phyloP scores from a whole-genome alignment of 1,140 invertebrate species.

The Pseudomyrmex flavicornis region DNA sequence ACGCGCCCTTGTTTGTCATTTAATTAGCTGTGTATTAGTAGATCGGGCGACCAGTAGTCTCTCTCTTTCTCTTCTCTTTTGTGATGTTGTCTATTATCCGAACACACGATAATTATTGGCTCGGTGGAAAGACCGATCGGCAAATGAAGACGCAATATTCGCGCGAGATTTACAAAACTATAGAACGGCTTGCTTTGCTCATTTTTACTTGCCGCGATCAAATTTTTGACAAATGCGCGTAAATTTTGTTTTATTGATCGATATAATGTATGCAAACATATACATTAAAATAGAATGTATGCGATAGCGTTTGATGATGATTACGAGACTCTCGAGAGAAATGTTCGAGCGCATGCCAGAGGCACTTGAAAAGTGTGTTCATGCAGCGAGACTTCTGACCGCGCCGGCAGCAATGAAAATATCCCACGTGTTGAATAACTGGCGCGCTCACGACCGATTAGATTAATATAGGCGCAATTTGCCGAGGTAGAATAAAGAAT shows the following conservation, averaged over 20 bases:
- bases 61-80: neutral
- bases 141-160: neutral
- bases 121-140: constrained; percentile 10
- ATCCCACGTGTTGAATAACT: constrained; percentile 29
- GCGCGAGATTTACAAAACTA: constrained; percentile 28
- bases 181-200: neutral
- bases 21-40: constrained; percentile 64
- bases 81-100: constrained; percentile 28
- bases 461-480: constrained; percentile 37
- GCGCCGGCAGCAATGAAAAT: constrained; percentile 24
- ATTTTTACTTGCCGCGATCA: no score
- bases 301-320: neutral
- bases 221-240: no score
- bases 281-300: constrained; percentile 23
- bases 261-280: no score
- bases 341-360: constrained; percentile 1
- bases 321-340: constrained; percentile 36
- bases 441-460: constrained; percentile 8
- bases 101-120: constrained; percentile 30
- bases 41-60: neutral
- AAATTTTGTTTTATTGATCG: no score
- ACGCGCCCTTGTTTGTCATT: constrained; percentile 55
- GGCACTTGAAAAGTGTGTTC: neutral
- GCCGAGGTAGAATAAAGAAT: constrained; percentile 24
- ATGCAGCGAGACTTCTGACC: neutral